These are phyloP conservation scores for Hypena proboscidalis DNA, from an alignment of 2,888 invertebrate genomes.

Conservation along the genomic window DNA sequence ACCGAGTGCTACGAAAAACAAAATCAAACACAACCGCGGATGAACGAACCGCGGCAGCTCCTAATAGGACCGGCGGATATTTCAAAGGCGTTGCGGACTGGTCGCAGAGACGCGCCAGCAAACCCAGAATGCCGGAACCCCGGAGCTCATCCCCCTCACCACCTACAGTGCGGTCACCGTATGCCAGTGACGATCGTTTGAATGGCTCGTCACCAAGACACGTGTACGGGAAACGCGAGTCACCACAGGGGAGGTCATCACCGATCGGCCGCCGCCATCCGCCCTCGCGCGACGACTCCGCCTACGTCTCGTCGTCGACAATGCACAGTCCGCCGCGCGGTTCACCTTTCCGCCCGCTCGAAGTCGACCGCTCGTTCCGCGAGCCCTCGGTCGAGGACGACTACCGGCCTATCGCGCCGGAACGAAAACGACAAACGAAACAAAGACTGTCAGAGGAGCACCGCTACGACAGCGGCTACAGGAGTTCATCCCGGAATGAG, in stretches of 20 bases:
- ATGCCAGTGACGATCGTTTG: conserved; percentile 71
- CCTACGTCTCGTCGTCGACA: conserved; percentile 84
- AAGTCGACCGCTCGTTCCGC: conserved; percentile 75
- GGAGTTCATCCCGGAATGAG: conserved; percentile 84
- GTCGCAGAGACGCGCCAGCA: conserved; percentile 87
- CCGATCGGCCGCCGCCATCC: conserved; percentile 76
- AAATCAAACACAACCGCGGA: conserved; percentile 84
- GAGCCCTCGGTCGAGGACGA: conserved; percentile 82
- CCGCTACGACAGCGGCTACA: conserved; percentile 85
- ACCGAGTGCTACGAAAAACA: conserved; percentile 78
- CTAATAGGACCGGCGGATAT: conserved; percentile 82
- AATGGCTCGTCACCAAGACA: conserved; percentile 74
- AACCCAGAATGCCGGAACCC: conserved; percentile 81
- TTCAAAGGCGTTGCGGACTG: conserved; percentile 92
- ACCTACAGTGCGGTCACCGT: conserved; percentile 73
- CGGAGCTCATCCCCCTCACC: conserved; percentile 78
- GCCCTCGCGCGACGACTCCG: conserved; percentile 84
- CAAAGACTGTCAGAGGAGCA: conserved; percentile 80
- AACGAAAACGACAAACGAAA: conserved; percentile 86
- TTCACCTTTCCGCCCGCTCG: conserved; percentile 79
- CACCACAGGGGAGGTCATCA: conserved; percentile 73
- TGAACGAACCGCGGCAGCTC: conserved; percentile 72
- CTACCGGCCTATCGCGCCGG: conserved; percentile 86
- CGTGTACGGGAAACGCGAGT: conserved; percentile 75
- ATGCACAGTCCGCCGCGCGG: conserved; percentile 85